Base-by-base conservation (phyloP, 2,888 invertebrate species). In the Leucania comma region DNA sequence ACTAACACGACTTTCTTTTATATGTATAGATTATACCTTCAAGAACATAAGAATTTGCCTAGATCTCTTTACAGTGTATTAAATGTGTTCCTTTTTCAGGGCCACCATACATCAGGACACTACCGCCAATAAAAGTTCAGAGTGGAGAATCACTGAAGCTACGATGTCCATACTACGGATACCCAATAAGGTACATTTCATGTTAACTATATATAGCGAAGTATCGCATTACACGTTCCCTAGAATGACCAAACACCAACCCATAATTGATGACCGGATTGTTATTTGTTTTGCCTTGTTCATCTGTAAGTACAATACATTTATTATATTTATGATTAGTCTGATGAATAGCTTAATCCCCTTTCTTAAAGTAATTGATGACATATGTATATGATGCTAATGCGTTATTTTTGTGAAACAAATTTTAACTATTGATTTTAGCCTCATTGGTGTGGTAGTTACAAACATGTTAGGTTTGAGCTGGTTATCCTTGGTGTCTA, bases 161-260 rank as follows among this genome's bases (percentile, higher is more conserved):
- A 58, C 96, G 97, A 84, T 98, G 98, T 92, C 98, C 98, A 62
- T 98, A 98, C 89, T 98, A 98, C 51, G 98, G 98, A 58, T 98
- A 98, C 93, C 98, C 98, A 24, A 97, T 98, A 80, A 97, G 97
- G 91, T 96, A 95, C 3, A 29, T 42, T 54, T 51, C 9, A 29
- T 38, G 3, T 46, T n/a, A 3, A 32, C 12, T 20, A 29, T n/a
- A 17, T 6, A 14, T 20, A 29, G 0, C 14, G n/a, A 22, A 24
- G 26, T 26, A 6, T 26, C 10, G 3, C 17, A 29, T 38, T 42
- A 2, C 24, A 35, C 20, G 4, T 46, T 14, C 26, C 14, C 22
- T 12, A 14, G 26, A 38, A 35, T 53, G 22, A 26, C 8, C 46
- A 1, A 14, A 53, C 8, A 73, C 3, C 29, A 77, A 50, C 54